Percentiles rank a stretch among this genome's conserved stretches.
These are phyloP conservation scores for Callipepla californica DNA, from an alignment of 2,113 vertebrate species.

Conservation along the genomic window DNA sequence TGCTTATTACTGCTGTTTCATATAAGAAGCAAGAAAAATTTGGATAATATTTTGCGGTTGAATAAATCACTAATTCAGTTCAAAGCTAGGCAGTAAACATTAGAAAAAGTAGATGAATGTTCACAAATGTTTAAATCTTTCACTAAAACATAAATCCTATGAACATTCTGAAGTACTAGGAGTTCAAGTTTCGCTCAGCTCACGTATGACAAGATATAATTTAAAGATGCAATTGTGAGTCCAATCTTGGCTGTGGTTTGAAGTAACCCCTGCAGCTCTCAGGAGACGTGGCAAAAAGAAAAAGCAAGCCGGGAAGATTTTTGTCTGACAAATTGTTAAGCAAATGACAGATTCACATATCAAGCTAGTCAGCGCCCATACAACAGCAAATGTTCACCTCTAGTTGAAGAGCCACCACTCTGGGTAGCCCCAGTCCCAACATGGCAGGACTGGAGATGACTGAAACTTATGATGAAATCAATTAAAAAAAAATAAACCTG, in stretches of 20 bases:
- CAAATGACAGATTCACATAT: not conserved
- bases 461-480: not conserved
- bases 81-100: not conserved
- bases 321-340: not conserved
- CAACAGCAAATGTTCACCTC: constrained; percentile 34
- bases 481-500: not conserved
- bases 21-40: not conserved
- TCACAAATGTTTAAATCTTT: not conserved
- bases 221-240: rapidly evolving
- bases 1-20: not conserved
- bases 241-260: not conserved
- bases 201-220: rapidly evolving
- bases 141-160: not conserved
- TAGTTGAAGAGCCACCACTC: not conserved
- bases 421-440: not conserved
- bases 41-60: not conserved
- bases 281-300: not conserved
- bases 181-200: not conserved
- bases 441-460: not conserved
- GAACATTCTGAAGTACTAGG: not conserved
- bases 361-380: not conserved
- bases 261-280: not conserved
- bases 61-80: not conserved
- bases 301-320: not conserved
- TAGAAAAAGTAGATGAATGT: not conserved